Percentiles rank a stretch among this genome's conserved stretches.
These are phyloP conservation scores for Tiliqua scincoides DNA, from an alignment of 2,113 vertebrate species.

Conservation along the genomic window DNA sequence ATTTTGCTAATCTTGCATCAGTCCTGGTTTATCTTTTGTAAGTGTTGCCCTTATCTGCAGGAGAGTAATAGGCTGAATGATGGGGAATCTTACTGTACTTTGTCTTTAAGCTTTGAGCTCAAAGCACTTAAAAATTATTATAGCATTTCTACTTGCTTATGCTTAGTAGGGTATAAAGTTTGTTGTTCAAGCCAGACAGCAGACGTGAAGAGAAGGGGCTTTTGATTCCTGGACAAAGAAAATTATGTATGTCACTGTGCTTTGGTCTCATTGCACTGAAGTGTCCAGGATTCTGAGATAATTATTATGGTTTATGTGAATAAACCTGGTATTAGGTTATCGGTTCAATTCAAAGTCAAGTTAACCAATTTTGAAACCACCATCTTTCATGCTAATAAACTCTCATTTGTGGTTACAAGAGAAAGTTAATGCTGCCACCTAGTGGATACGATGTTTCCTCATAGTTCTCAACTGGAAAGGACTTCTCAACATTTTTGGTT, in stretches of 20 bases:
- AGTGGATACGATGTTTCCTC: slow-evolving; percentile 38
- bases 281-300: background rate
- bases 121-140: too few species aligned
- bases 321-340: background rate
- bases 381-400: background rate
- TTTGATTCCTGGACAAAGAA: background rate
- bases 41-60: too few species aligned
- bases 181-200: too few species aligned
- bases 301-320: background rate
- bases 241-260: background rate
- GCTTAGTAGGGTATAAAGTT: too few species aligned
- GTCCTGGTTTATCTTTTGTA: too few species aligned
- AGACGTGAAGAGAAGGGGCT: background rate
- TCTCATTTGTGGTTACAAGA: background rate
- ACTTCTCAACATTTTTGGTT: background rate
- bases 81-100: too few species aligned
- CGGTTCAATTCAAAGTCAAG: background rate
- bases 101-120: too few species aligned
- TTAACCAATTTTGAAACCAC: background rate
- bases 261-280: background rate
- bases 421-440: slow-evolving; percentile 61
- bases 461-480: background rate
- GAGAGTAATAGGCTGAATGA: too few species aligned
- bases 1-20: too few species aligned
- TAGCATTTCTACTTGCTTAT: too few species aligned